Evolutionary conservation across 2,888 invertebrate genomes (phyloP), one percentile per base, ranked within the genome.

Genomic region (Megalurothrips usitatus): DNA sequence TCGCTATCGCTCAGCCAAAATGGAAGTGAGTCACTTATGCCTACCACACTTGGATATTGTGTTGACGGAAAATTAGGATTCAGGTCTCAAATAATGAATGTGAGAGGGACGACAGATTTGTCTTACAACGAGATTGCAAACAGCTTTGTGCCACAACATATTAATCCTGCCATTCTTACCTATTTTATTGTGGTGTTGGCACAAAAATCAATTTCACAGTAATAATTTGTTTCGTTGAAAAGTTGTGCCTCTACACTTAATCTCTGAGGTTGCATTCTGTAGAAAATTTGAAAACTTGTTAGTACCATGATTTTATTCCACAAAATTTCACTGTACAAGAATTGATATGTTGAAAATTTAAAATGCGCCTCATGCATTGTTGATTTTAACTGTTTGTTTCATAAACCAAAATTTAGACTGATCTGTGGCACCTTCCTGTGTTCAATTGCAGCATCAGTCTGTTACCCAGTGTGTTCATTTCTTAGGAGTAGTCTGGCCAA

Each of bases 161-260:
- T 26, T 75, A 75, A 75, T 75, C 68, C 68, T 75, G 68, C 68
- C 68, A 75, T 75, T 75, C 68, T 75, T 23, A 75, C 26, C 68
- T 23, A 26, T 75, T 75, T 26, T 75, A 75, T 23, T 75, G 68
- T 75, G 68, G 68, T 75, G 68, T 75, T n/a, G 68, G 68, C 68
- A 75, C 68, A 75, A 26, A 75, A 12, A 58, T 14, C 58, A 75
- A 75, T 75, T 75, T 75, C 23, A 12, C 26, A 75, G 23, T n/a
- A 19, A 58, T 17, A 19, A 17, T 0, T 58, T 58, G 58, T 19
- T 17, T 58, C 8, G 1, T n/a, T 23, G 12, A 75, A 26, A 2
- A 26, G n/a, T 26, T 75, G 68, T 75, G 68, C 68, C 68, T 12
- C 68, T 26, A 26, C 68, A 75, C 68, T 75, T 75, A 26, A 75